Conservation (phyloP, 2,113 vertebrate species). For the Hemibates koningsi region DNA sequence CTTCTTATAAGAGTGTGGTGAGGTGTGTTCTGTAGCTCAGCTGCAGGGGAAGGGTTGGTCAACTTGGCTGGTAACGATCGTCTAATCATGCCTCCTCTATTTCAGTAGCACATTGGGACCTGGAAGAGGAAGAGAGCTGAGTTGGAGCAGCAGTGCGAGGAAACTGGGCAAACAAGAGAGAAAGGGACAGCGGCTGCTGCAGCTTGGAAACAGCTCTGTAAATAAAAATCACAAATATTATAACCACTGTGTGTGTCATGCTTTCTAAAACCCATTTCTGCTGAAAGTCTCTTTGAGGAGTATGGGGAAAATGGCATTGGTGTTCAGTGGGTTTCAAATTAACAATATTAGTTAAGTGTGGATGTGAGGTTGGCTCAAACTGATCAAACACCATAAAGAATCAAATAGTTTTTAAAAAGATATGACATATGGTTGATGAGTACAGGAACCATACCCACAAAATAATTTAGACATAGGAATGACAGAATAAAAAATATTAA, state of each 20-base stretch:
- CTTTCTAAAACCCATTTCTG: background rate
- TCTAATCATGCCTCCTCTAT: background rate
- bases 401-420: background rate
- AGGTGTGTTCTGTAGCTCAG: background rate
- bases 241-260: background rate
- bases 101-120: background rate
- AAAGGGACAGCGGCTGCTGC: background rate
- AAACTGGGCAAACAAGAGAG: background rate
- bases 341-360: background rate
- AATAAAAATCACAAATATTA: background rate
- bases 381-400: background rate
- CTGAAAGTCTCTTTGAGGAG: background rate
- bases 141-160: background rate
- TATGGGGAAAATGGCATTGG: fast-evolving
- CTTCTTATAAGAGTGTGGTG: background rate
- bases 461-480: background rate
- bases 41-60: background rate
- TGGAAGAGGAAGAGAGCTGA: background rate
- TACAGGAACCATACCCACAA: background rate
- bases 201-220: background rate
- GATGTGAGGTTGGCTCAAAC: background rate
- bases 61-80: background rate
- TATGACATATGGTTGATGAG: fast-evolving
- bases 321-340: background rate
- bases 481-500: background rate